Percentiles rank a stretch among this genome's conserved stretches.
Evolutionary conservation across 2,113 vertebrate species (phyloP).

Genomic region (Podarcis muralis): DNA sequence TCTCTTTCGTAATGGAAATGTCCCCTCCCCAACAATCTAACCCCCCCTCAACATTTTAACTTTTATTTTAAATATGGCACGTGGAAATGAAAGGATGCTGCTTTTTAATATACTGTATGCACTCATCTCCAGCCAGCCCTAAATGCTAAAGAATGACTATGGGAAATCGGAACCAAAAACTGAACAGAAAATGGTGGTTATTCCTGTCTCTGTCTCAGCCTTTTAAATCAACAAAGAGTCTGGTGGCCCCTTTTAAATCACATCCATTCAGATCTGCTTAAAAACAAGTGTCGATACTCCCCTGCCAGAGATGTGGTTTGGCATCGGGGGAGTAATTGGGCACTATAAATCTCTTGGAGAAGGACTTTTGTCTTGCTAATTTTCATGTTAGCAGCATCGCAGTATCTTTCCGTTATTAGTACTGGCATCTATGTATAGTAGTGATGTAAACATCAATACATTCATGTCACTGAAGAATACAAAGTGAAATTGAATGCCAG

Average conservation of each 20-base stretch:
- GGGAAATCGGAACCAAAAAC: not conserved
- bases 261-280: constrained; percentile 2
- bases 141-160: not conserved
- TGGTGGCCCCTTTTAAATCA: not conserved
- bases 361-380: constrained; percentile 43
- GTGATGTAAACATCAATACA: constrained; percentile 67
- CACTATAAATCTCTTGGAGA: constrained; percentile 41
- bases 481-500: constrained; percentile 63
- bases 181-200: not conserved
- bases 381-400: constrained; percentile 50
- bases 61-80: not conserved
- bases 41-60: not conserved
- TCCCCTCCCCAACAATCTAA: not conserved
- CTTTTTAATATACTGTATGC: not conserved
- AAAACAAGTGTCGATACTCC: not conserved
- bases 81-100: not conserved
- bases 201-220: constrained; percentile 17
- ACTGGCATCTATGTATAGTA: constrained; percentile 33
- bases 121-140: not conserved
- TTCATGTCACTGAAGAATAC: constrained; percentile 55
- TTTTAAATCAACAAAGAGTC: not conserved
- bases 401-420: constrained; percentile 32
- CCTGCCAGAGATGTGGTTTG: constrained; percentile 14
- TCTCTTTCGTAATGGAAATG: not conserved
- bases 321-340: constrained; percentile 16